phyloP scores from a whole-genome alignment of 2,888 invertebrate genomes.

The Chymomyza procnemis region DNA sequence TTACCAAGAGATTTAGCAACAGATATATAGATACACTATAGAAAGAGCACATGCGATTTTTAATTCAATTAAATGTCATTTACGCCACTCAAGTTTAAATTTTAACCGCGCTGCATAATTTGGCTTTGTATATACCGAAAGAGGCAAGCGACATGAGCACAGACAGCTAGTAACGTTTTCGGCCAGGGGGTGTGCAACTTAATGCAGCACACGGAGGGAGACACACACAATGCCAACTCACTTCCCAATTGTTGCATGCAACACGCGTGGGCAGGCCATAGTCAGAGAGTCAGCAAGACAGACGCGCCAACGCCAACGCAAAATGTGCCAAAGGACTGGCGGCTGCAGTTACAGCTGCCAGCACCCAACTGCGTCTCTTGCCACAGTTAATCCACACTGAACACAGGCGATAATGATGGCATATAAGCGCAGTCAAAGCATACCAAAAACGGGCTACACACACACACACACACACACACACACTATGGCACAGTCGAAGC shows the following conservation, averaged over 20 bases:
- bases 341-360: background rate
- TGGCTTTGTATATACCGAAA: constrained; percentile 5
- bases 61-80: constrained; percentile 51
- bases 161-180: background rate
- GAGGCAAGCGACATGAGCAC: background rate
- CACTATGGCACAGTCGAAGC: constrained; percentile 1
- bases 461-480: no score
- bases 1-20: background rate
- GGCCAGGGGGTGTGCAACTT: background rate
- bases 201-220: no score
- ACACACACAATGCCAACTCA: constrained; percentile 5
- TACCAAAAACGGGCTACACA: constrained; percentile 11
- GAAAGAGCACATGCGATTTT: constrained; percentile 31
- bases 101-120: constrained; percentile 44
- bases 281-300: background rate
- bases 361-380: constrained; percentile 15
- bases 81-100: constrained; percentile 48
- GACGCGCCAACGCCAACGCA: constrained; percentile 40
- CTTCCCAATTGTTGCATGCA: constrained; percentile 36
- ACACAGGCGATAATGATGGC: constrained; percentile 47
- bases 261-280: constrained; percentile 43
- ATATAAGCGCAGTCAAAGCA: constrained; percentile 32
- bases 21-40: background rate
- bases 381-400: constrained; percentile 47
- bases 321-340: constrained; percentile 31